Base-by-base conservation (phyloP, 1,140 invertebrate species). In the Mizuhopecten yessoensis region DNA sequence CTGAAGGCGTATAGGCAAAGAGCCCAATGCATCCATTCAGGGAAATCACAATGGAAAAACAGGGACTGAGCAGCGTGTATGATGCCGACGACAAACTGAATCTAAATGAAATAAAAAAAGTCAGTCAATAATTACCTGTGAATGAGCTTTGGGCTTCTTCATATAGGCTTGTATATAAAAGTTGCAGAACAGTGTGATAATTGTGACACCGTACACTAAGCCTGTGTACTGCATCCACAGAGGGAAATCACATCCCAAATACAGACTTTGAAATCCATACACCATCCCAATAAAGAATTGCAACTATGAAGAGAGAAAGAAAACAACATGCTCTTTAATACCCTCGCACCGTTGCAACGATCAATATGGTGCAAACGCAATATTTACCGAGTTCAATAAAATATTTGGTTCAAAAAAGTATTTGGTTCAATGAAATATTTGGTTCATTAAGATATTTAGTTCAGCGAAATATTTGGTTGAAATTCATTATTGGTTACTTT, bases 1-100 rank as follows among this genome's bases (percentile, higher is more conserved):
- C 98, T 98, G 94, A 98, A 97, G 97, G 99, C 99, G 97, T 99
- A 99, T 92, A 98, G 97, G 90, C 99, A 98, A 45, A 99, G 97
- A 9, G 98, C 98, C 96, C 98, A 99, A 95, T 99, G 98, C 98
- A 99, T 99, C 98, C 98, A 99, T 34, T 98, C 96, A 0, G 99
- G 98, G 96, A 99, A 99, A 91, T 98, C 98, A 96, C 99, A 99
- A 88, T 98, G 98, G 0, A 97, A 98, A 90, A 97, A 97, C 90
- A 99, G 98, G 29, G 98, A 98, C 95, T 98, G 98, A 33, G 98
- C 97, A 20, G 98, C 98, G 89, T 99, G 97, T 90, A 98, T 97
- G 88, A 99, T 97, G 42, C 98, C 98, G 93, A 97, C 97, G 0
- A 98, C 98, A 97, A 99, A 99, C 97, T 99, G 98, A 93, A 98